Evolutionary conservation across 2,888 invertebrate genomes (phyloP).

Genomic region (Synergus gifuensis): DNA sequence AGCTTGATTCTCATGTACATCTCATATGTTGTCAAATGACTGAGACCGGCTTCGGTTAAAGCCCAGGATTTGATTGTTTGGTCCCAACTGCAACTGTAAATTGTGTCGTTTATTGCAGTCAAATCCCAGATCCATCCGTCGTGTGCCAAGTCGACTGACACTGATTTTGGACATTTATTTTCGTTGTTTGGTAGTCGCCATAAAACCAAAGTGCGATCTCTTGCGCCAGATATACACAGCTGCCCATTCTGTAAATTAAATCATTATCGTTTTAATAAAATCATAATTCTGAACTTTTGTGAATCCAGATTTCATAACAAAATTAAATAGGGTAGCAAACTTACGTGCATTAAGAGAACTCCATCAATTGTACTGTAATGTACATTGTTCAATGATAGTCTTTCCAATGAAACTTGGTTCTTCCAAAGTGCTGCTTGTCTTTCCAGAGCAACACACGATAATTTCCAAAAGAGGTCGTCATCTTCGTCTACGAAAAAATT

Average conservation of each 20-base stretch:
- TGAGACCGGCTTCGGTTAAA: constrained; percentile 76
- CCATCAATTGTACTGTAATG: constrained; percentile 82
- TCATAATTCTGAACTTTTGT: not conserved
- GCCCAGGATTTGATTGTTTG: constrained; percentile 82
- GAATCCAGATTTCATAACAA: constrained; percentile 22
- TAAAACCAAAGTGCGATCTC: constrained; percentile 80
- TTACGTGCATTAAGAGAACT: constrained; percentile 80
- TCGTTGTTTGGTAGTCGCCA: constrained; percentile 78
- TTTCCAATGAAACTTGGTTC: constrained; percentile 77
- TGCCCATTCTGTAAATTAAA: constrained; percentile 63
- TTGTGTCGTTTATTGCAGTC: constrained; percentile 77
- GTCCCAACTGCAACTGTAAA: constrained; percentile 83
- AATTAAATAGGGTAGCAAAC: constrained; percentile 55
- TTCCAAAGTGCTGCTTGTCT: constrained; percentile 81
- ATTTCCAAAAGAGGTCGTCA: constrained; percentile 79
- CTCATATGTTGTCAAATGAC: constrained; percentile 78
- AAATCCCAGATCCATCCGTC: constrained; percentile 84
- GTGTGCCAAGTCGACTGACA: constrained; percentile 78
- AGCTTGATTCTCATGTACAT: constrained; percentile 61
- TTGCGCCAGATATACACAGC: constrained; percentile 80
- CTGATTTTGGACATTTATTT: constrained; percentile 54
- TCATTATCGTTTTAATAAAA: not conserved
- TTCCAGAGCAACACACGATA: constrained; percentile 82
- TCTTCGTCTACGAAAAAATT: constrained; percentile 71
- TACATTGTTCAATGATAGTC: constrained; percentile 79